Evolutionary conservation across 2,113 vertebrate genomes (phyloP).

Genomic region (Delphinapterus leucas): DNA sequence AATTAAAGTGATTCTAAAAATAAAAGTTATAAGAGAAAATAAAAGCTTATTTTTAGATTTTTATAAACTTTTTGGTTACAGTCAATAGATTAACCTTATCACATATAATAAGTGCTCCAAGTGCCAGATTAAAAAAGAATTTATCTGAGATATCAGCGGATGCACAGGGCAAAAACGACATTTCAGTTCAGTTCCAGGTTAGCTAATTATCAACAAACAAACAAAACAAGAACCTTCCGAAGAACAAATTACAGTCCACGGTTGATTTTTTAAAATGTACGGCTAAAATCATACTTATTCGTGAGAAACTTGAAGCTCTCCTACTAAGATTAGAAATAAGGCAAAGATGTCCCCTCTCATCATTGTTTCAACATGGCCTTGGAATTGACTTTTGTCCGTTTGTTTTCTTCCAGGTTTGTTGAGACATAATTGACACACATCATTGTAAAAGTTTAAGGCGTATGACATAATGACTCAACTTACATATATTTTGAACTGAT

Average conservation of each 20-base stretch:
- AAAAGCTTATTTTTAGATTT: not conserved
- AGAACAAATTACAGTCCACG: not conserved
- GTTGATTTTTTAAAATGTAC: fast-evolving
- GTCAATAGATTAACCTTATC: not conserved
- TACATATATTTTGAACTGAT: not conserved
- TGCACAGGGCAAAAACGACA: not conserved
- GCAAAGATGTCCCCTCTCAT: fast-evolving
- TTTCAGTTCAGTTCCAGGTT: not conserved
- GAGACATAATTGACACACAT: not conserved
- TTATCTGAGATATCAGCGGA: too few species aligned
- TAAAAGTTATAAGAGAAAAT: not conserved
- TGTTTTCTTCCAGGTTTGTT: too few species aligned
- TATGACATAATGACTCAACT: fast-evolving
- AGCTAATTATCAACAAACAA: not conserved
- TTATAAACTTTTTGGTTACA: not conserved
- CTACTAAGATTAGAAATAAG: not conserved
- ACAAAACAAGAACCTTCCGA: not conserved
- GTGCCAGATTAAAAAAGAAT: too few species aligned
- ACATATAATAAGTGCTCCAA: not conserved
- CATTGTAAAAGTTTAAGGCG: too few species aligned
- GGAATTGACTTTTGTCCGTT: too few species aligned
- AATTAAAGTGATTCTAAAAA: not conserved
- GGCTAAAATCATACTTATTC: not conserved
- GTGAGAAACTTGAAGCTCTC: not conserved
- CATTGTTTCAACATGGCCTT: not conserved